A percentile compares a stretch with the other conserved stretches of the same genome.
These are phyloP conservation scores for Alosa sapidissima DNA, from an alignment of 2,797 vertebrate genomes.

Conservation along the genomic window DNA sequence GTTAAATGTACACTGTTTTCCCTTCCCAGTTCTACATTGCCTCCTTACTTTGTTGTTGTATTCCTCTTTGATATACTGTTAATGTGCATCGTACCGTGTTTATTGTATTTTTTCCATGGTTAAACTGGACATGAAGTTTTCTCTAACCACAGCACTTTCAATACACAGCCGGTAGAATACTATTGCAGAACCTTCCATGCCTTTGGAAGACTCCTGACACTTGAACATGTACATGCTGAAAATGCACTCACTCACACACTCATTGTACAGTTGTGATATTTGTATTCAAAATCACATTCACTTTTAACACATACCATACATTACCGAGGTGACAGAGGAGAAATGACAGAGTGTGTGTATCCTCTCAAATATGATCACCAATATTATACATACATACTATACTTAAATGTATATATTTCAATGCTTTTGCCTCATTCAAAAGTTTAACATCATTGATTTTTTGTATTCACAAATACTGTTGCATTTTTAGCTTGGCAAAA, in stretches of 20 bases:
- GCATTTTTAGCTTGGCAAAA: conserved; percentile 20
- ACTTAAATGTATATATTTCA: conserved; percentile 22
- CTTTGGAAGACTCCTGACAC: conserved; percentile 72
- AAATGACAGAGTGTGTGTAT: conserved; percentile 17
- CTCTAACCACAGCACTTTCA: conserved; percentile 28
- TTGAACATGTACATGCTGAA: conserved; percentile 71
- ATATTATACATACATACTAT: conserved; percentile 19
- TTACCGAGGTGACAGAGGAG: neutral
- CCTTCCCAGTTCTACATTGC: neutral
- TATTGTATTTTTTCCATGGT: neutral
- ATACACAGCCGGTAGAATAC: conserved; percentile 24
- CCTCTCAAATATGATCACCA: neutral
- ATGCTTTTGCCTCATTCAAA: conserved; percentile 17
- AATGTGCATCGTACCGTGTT: neutral
- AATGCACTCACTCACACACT: conserved; percentile 67
- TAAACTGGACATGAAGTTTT: conserved; percentile 8
- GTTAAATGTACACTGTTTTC: conserved; percentile 15
- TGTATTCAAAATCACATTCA: conserved; percentile 59
- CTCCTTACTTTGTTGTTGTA: neutral
- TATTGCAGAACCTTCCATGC: conserved; percentile 42
- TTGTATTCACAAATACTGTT: conserved; percentile 24
- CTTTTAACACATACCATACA: conserved; percentile 12
- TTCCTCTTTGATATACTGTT: neutral
- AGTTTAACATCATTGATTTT: conserved; percentile 3
- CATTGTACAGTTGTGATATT: conserved; percentile 46